phyloP scores from a whole-genome alignment of 2,888 invertebrate species.

The Liposcelis brunnea region DNA sequence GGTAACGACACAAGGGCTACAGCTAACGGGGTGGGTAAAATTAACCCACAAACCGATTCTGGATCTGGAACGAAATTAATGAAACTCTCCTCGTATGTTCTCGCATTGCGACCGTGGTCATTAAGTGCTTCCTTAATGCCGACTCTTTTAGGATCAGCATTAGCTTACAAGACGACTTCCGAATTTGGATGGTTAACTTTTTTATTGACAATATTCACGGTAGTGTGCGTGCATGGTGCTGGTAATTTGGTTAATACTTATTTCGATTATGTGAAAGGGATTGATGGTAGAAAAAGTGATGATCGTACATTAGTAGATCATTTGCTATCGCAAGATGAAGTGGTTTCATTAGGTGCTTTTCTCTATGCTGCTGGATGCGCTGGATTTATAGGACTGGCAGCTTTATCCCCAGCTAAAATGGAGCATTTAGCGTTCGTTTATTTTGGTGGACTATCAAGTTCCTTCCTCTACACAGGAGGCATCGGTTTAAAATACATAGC shows the following conservation, averaged over 20 bases:
- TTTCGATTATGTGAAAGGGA: slow-evolving; percentile 85
- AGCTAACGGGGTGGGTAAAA: slow-evolving; percentile 3
- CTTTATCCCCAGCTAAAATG: slow-evolving; percentile 78
- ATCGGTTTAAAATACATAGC: slow-evolving; percentile 92
- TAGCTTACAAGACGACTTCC: slow-evolving; percentile 66
- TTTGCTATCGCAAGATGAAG: slow-evolving; percentile 62
- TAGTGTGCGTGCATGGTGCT: slow-evolving; percentile 85
- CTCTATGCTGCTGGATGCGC: slow-evolving; percentile 74
- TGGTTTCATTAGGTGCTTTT: slow-evolving; percentile 75
- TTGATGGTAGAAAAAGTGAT: slow-evolving; percentile 83
- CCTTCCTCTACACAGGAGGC: slow-evolving; percentile 92
- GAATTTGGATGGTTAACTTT: slow-evolving; percentile 67
- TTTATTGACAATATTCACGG: slow-evolving; percentile 66
- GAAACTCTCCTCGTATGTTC: slow-evolving; percentile 75
- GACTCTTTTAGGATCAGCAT: slow-evolving; percentile 71
- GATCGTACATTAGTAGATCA: slow-evolving; percentile 91
- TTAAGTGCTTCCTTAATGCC: slow-evolving; percentile 82
- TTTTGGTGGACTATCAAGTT: slow-evolving; percentile 87
- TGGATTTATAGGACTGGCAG: slow-evolving; percentile 58
- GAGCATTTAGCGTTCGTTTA: slow-evolving; percentile 88
- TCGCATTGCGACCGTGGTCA: slow-evolving; percentile 87
- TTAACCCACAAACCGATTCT: not conserved
- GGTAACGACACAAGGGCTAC: not conserved
- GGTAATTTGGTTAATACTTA: slow-evolving; percentile 95
- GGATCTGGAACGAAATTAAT: slow-evolving; percentile 31